Percentiles rank a stretch among this genome's conserved stretches.
phyloP scores from a whole-genome alignment of 37 sponge, comb jelly and placozoan species.

The Geodia barretti region DNA sequence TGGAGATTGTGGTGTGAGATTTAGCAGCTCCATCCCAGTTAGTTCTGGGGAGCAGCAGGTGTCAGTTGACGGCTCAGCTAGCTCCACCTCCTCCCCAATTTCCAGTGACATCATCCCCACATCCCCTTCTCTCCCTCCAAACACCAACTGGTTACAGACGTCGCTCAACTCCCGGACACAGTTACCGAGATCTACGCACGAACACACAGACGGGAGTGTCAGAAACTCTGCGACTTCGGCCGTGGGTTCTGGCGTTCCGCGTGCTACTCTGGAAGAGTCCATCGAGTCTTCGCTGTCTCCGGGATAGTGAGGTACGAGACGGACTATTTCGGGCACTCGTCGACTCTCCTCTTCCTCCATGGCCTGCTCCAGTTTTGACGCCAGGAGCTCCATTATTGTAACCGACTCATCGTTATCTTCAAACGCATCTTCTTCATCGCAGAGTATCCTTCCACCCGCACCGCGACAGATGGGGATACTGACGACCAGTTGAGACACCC shows the following conservation, averaged over 20 bases:
- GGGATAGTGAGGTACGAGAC: not conserved
- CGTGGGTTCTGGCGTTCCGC: not conserved
- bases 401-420: not conserved
- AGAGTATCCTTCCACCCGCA: not conserved
- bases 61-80: not conserved
- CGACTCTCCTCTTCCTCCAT: not conserved
- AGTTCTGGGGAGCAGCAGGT: not conserved
- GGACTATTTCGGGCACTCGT: not conserved
- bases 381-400: not conserved
- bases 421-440: not conserved
- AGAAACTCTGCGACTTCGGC: not conserved
- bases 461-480: not conserved
- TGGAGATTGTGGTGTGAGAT: too few relatives aligned
- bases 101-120: not conserved
- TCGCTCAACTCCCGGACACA: not conserved
- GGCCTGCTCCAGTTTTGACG: not conserved
- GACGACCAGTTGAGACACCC: not conserved
- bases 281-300: not conserved
- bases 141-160: too few relatives aligned
- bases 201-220: not conserved
- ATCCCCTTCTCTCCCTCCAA: not conserved
- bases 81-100: not conserved
- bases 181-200: not conserved
- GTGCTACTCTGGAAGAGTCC: not conserved
- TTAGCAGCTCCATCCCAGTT: not conserved